Base-by-base conservation (phyloP, 2,113 vertebrate genomes). In the Tauraco erythrolophus region DNA sequence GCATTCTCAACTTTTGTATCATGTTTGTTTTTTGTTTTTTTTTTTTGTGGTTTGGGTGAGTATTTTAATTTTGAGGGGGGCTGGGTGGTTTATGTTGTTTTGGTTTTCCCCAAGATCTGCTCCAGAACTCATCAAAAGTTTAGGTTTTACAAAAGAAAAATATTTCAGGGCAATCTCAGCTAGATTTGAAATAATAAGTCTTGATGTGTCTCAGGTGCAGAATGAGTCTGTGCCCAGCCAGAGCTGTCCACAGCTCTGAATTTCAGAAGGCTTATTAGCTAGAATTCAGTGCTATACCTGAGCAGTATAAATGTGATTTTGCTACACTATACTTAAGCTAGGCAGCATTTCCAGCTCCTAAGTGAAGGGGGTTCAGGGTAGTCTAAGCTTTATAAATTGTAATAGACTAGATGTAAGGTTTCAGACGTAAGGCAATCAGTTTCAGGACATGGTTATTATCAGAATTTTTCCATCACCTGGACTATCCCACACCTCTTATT, bases 11-110 rank as follows among this genome's bases (percentile, higher is more conserved):
- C 3, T 21, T 82, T 27, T 69, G 1, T 30, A 37, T 19, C 4
- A 39, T 13, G 4, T 15, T 0, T 0, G 15, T 0, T 4, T 30
- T 56, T 57, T 13, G 4, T 15, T 0, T 0, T 13, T 0, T 4
- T 30, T 56, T 57, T 77, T 64, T 69, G 6, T 39, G 2, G 8
- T 45, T 89, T 75, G 33, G 5, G 15, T 7, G 3, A 1, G 8
- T 82, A 37, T 8, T n/a, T 75, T 50, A 37, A 21, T 50, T 56
- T 60, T 11, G 0, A 1, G 2, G 0, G 0, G 0, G 0, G 3
- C 39, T 10, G 10, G 1, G 18, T 74, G 16, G 5, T 60, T 74
- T 46, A 3, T n/a, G 5, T 33, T 50, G 11, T 9, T 77, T 81
- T 35, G 5, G 19, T 80, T 74, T 58, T 25, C 8, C 23, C 10